A percentile compares a stretch with the other conserved stretches of the same genome.
These are phyloP conservation scores for Pinctada fucata DNA, from an alignment of 2,888 invertebrate genomes.

Conservation along the genomic window DNA sequence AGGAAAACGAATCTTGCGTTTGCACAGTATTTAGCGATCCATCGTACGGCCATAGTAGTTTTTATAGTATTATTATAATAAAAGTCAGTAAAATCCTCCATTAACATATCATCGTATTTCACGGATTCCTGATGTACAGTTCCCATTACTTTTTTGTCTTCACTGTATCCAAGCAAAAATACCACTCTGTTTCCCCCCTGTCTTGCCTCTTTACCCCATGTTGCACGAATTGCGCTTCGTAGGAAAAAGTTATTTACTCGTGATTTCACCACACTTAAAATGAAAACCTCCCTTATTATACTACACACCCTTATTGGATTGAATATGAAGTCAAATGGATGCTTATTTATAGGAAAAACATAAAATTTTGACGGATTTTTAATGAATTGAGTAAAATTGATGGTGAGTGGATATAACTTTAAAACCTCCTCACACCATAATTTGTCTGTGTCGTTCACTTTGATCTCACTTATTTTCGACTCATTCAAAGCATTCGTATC, in stretches of 20 bases:
- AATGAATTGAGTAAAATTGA: too few species aligned
- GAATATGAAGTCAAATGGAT: too few species aligned
- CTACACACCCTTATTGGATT: too few species aligned
- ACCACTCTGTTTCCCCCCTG: not conserved
- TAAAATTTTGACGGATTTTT: too few species aligned
- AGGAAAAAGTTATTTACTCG: constrained; percentile 6
- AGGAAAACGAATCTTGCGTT: constrained; percentile 4
- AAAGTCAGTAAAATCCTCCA: constrained; percentile 8
- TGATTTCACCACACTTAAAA: constrained; percentile 13
- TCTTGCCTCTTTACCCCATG: constrained; percentile 9
- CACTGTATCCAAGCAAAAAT: constrained; percentile 8
- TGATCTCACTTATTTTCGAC: too few species aligned
- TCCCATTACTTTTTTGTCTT: constrained; percentile 5
- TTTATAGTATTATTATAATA: constrained; percentile 20
- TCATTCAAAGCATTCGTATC: too few species aligned
- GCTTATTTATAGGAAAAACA: too few species aligned
- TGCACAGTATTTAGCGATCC: constrained; percentile 8
- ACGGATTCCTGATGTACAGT: constrained; percentile 9
- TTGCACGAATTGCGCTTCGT: not conserved
- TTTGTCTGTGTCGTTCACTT: too few species aligned
- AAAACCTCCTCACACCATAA: too few species aligned
- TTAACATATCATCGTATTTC: not conserved
- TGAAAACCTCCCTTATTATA: too few species aligned
- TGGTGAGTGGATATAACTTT: too few species aligned
- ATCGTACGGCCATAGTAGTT: not conserved